Percentiles rank a stretch among this genome's conserved stretches.
Conservation (phyloP, 2,888 invertebrate species). For the Eupithecia centaureata region DNA sequence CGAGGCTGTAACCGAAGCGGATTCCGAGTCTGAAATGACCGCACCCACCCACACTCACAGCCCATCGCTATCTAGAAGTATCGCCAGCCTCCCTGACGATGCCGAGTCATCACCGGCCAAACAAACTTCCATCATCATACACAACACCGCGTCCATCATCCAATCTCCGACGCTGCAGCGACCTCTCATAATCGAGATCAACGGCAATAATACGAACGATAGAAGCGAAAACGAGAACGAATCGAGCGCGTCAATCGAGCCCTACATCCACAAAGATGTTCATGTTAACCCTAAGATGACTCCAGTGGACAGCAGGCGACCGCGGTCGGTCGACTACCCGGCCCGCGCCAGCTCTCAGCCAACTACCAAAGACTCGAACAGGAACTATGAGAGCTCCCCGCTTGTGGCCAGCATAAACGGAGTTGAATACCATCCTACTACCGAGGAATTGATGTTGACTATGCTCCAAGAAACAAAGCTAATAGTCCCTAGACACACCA, state of each 20-base stretch:
- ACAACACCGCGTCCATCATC: conserved; percentile 60
- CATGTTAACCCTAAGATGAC: conserved; percentile 84
- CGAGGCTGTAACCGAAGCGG: conserved; percentile 50
- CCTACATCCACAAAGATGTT: conserved; percentile 80
- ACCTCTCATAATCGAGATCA: conserved; percentile 73
- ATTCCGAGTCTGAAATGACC: conserved; percentile 65
- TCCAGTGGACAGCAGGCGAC: conserved; percentile 72
- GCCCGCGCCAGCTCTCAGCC: conserved; percentile 48
- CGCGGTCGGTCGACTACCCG: conserved; percentile 73
- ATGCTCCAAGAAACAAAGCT: conserved; percentile 80
- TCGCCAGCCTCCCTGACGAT: conserved; percentile 70
- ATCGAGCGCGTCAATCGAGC: conserved; percentile 61
- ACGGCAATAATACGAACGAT: conserved; percentile 61
- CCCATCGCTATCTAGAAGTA: conserved; percentile 66
- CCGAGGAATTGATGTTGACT: conserved; percentile 76
- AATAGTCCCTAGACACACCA: conserved; percentile 71
- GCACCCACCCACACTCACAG: conserved; percentile 60
- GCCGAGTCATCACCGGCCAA: conserved; percentile 53
- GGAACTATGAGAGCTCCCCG: conserved; percentile 74
- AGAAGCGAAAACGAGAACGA: conserved; percentile 67
- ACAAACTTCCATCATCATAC: conserved; percentile 59
- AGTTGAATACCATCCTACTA: conserved; percentile 78
- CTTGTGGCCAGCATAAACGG: conserved; percentile 79
- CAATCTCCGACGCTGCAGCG: conserved; percentile 73
- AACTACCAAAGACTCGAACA: conserved; percentile 58